Conservation (phyloP, 1,140 invertebrate species). For the Leptinotarsa undecemlineata region DNA sequence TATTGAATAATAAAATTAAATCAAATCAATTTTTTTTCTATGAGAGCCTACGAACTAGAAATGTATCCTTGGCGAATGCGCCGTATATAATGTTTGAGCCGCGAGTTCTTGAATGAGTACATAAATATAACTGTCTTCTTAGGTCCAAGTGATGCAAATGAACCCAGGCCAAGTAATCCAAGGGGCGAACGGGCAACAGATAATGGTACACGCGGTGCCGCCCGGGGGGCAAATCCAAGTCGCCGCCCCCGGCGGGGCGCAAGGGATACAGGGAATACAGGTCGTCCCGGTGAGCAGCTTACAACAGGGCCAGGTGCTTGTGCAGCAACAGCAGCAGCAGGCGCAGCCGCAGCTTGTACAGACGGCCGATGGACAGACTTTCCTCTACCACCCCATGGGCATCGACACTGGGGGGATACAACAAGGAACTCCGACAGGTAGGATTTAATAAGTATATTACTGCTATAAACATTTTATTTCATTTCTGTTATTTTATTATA, state of each 20-base stretch:
- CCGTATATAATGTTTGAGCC: too few species aligned
- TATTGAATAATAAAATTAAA: too few species aligned
- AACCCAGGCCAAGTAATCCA: conserved; percentile 54
- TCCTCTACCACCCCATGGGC: conserved; percentile 83
- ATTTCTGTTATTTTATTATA: too few species aligned
- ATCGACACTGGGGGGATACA: conserved; percentile 61
- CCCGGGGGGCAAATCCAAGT: conserved; percentile 62
- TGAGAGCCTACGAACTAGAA: too few species aligned
- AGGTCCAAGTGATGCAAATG: conserved; percentile 53
- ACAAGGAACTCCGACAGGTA: conserved; percentile 66
- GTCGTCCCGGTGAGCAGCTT: conserved; percentile 66
- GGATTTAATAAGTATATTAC: conserved; percentile 9
- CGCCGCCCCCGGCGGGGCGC: conserved; percentile 59
- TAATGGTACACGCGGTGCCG: conserved; percentile 55
- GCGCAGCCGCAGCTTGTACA: conserved; percentile 83
- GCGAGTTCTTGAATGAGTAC: too few species aligned
- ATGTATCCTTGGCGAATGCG: too few species aligned
- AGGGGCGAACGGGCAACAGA: conserved; percentile 56
- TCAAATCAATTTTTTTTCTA: too few species aligned
- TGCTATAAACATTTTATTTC: background rate
- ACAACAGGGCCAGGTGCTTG: conserved; percentile 62
- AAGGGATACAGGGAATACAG: conserved; percentile 64
- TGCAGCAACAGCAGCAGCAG: conserved; percentile 66
- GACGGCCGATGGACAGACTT: conserved; percentile 90
- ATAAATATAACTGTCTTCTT: background rate